Evolutionary conservation across 2,888 invertebrate genomes (phyloP).

Genomic region (Synergus japonicus): DNA sequence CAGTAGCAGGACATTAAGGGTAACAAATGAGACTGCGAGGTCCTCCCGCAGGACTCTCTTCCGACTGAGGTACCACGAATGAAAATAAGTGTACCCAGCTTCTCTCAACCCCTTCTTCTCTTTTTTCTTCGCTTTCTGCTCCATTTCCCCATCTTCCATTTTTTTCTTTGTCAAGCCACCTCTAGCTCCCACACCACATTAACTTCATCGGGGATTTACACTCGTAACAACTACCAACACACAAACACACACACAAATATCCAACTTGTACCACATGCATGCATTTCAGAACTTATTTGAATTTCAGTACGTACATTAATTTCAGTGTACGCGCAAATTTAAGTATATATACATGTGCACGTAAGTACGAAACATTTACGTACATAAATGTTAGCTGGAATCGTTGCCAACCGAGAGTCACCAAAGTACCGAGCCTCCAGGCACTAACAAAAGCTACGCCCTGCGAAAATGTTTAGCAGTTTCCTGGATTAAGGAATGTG

Average conservation of each 20-base stretch:
- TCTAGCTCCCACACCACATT: constrained; percentile 52
- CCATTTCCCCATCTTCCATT: constrained; percentile 47
- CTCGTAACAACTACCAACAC: constrained; percentile 27
- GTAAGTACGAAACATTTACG: background rate
- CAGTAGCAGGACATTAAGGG: constrained; percentile 71
- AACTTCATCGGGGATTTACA: constrained; percentile 63
- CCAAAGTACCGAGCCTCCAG: constrained; percentile 30
- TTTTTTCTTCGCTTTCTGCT: constrained; percentile 42
- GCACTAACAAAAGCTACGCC: constrained; percentile 46
- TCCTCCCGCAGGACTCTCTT: constrained; percentile 74
- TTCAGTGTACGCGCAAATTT: background rate
- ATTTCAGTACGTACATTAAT: background rate
- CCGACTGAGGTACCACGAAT: constrained; percentile 72
- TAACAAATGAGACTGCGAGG: constrained; percentile 74
- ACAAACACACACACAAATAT: background rate
- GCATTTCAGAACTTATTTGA: background rate
- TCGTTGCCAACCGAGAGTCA: background rate
- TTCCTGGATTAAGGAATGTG: constrained; percentile 69
- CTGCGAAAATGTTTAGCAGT: constrained; percentile 65
- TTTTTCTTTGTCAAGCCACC: constrained; percentile 39
- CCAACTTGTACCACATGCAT: background rate
- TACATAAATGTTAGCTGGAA: constrained; percentile 7
- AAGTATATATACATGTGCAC: background rate
- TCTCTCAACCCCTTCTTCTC: constrained; percentile 48
- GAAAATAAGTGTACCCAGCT: constrained; percentile 74